phyloP scores from a whole-genome alignment of 2,888 invertebrate species.

The Anticlea derivata region DNA sequence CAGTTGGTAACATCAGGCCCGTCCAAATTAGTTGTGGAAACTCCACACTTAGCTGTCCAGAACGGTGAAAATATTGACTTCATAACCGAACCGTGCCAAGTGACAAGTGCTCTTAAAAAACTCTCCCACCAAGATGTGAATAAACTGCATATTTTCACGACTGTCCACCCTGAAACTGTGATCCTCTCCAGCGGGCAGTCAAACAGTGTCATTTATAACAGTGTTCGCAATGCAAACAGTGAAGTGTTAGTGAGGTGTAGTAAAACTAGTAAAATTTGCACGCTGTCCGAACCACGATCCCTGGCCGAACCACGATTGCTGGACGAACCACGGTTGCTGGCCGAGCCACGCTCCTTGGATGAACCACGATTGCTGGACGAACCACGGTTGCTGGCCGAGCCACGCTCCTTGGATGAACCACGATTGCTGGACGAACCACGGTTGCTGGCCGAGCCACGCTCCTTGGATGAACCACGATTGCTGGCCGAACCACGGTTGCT shows the following conservation, averaged over 20 bases:
- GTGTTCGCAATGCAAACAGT: background rate
- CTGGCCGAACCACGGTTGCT: too few species aligned
- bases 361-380: too few species aligned
- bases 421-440: too few species aligned
- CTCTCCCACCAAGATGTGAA: background rate
- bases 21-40: background rate
- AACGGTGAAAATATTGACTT: slow-evolving; percentile 3
- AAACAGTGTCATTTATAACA: background rate
- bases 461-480: background rate
- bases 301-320: too few species aligned
- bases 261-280: too few species aligned
- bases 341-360: too few species aligned
- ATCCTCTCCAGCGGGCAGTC: background rate
- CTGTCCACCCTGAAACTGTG: background rate
- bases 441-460: too few species aligned
- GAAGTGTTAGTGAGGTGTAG: too few species aligned
- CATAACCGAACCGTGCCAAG: slow-evolving; percentile 1
- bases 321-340: too few species aligned
- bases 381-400: too few species aligned
- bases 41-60: slow-evolving; percentile 17
- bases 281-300: too few species aligned
- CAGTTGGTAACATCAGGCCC: background rate
- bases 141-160: background rate
- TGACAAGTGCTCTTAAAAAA: background rate
- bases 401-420: too few species aligned